Percentiles rank a stretch among this genome's conserved stretches.
phyloP scores from a whole-genome alignment of 2,888 invertebrate species.

The Athalia rosae region DNA sequence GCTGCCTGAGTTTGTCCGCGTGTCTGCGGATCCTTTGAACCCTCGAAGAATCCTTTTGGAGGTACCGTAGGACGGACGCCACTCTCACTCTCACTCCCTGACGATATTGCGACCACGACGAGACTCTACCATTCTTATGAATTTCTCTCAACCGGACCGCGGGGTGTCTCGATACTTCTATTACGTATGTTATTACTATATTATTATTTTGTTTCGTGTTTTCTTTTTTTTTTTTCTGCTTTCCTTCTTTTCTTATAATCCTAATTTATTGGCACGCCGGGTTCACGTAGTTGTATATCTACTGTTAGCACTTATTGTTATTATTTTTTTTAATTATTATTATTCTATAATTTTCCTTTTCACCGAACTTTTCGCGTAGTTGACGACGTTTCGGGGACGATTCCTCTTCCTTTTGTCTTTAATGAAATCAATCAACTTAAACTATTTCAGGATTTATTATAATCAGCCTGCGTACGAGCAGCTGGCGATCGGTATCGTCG shows the following conservation, averaged over 20 bases:
- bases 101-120: constrained; percentile 41
- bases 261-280: constrained; percentile 37
- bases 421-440: too few species aligned
- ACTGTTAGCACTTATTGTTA: constrained; percentile 15
- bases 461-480: background rate
- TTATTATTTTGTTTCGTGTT: background rate
- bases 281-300: constrained; percentile 20
- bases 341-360: background rate
- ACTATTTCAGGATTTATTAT: too few species aligned
- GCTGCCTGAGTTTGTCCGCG: constrained; percentile 70
- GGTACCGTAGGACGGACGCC: constrained; percentile 37
- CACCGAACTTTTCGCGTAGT: background rate
- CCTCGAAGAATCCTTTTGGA: constrained; percentile 56
- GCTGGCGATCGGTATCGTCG: too few species aligned
- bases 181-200: background rate
- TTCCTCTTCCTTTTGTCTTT: too few species aligned
- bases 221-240: background rate
- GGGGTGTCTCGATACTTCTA: constrained; percentile 3
- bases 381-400: too few species aligned
- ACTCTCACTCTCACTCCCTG: constrained; percentile 38
- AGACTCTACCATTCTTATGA: constrained; percentile 36
- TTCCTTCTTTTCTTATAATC: constrained; percentile 11
- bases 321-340: background rate
- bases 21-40: constrained; percentile 65
- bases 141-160: background rate